Base-by-base conservation (phyloP, 2,113 vertebrate species). In the Chlamydotis undulata region DNA sequence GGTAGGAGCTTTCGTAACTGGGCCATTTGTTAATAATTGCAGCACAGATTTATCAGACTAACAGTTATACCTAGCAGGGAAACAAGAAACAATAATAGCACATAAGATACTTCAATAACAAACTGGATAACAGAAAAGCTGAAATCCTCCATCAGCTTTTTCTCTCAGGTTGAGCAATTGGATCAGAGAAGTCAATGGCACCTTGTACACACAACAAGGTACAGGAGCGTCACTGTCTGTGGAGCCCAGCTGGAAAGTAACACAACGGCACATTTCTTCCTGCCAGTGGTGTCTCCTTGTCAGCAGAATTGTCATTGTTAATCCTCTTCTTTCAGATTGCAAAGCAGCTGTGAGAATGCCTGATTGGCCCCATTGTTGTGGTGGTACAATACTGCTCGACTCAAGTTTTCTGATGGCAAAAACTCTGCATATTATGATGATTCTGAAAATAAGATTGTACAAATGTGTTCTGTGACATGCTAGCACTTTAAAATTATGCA, bases 261-360 rank as follows among this genome's bases (percentile, higher is more conserved):
- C 31, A 26, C 57, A 55, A 75, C 68, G 49, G 53, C 47, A 50
- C 49, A 67, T 52, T 91, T 89, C 35, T 53, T 92, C 53, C 73
- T 88, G 78, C 53, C 49, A 57, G 35, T 2, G 3, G 19, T 73
- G 25, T 87, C 74, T 81, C 35, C 37, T 90, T 93, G 87, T 88
- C 81, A 91, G 86, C 50, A 63, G 69, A 93, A 83, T 67, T 96
- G 82, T 89, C 71, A 75, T 79, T 29, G 15, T 63, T 77, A 67
- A 83, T 75, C 41, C 43, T 89, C 4, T 47, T 90, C 52, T 81
- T 94, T 59, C 82, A 59, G 52, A 39, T 60, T 90, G 39, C 69
- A 65, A 90, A 80, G 39, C 47, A 50, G 50, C 73, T 81, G 63
- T 61, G 86, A 85, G 82, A 71, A 19, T 21, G 56, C 80, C 49